A percentile compares a stretch with the other conserved stretches of the same genome.
phyloP scores from a whole-genome alignment of 2,797 vertebrate genomes.

The Salmo trutta region DNA sequence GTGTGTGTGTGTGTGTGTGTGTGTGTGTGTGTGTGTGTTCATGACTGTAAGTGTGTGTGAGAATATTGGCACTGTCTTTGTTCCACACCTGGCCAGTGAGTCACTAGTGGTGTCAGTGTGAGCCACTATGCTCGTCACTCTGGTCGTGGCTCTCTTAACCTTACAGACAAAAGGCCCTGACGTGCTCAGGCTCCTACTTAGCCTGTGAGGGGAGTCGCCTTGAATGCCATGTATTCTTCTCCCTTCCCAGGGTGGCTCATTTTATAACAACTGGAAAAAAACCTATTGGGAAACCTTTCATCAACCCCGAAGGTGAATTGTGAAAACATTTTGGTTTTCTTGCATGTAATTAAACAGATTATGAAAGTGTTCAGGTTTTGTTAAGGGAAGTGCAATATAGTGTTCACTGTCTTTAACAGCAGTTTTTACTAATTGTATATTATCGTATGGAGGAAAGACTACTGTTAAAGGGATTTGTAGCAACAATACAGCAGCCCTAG shows the following conservation, averaged over 20 bases:
- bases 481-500: not conserved
- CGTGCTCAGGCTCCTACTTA: constrained; percentile 59
- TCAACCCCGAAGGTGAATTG: constrained; percentile 15
- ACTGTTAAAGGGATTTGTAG: not conserved
- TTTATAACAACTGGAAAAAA: constrained; percentile 39
- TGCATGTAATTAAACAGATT: constrained; percentile 13
- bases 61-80: constrained; percentile 11
- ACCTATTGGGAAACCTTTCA: constrained; percentile 54
- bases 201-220: constrained; percentile 35
- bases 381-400: not conserved
- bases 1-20: constrained; percentile 22
- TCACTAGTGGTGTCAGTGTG: constrained; percentile 58
- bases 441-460: not conserved
- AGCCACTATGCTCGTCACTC: constrained; percentile 53
- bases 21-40: constrained; percentile 30
- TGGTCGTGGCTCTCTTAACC: constrained; percentile 70
- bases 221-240: constrained; percentile 66
- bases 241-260: constrained; percentile 51
- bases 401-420: not conserved
- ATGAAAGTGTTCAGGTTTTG: not conserved
- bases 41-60: constrained; percentile 45
- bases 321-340: constrained; percentile 26
- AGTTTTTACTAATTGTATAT: not conserved
- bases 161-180: constrained; percentile 73
- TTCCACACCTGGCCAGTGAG: constrained; percentile 67